These are phyloP conservation scores for Epirrhoe tristata DNA, from an alignment of 2,888 invertebrate species.

Conservation along the genomic window DNA sequence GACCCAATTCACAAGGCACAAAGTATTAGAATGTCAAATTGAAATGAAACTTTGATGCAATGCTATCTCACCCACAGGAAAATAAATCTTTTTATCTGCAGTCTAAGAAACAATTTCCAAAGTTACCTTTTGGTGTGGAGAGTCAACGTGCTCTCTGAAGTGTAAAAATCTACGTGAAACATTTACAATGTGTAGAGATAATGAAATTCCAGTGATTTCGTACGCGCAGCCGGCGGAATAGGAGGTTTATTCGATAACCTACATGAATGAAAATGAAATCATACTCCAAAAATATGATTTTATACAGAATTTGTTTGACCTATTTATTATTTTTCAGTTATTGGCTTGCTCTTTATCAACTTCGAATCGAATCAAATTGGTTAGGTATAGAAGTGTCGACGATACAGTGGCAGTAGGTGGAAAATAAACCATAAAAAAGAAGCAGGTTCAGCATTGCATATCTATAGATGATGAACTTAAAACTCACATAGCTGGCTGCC, in stretches of 20 bases:
- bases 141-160: neutral
- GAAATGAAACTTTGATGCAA: constrained; percentile 10
- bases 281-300: constrained; percentile 2
- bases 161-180: constrained; percentile 21
- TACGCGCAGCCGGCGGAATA: constrained; percentile 3
- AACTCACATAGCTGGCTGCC: neutral
- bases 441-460: neutral
- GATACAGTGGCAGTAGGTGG: neutral
- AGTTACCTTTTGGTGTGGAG: neutral
- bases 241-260: constrained; percentile 21
- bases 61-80: neutral
- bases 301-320: constrained; percentile 7
- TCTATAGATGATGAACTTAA: neutral
- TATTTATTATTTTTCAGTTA: neutral
- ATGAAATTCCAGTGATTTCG: constrained; percentile 32
- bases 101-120: neutral
- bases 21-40: constrained; percentile 15
- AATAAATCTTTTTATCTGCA: constrained; percentile 1
- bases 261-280: constrained; percentile 20
- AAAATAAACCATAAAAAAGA: neutral
- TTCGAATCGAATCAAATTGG: neutral
- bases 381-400: neutral
- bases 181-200: constrained; percentile 20
- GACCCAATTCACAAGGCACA: constrained; percentile 3
- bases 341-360: neutral